phyloP scores from a whole-genome alignment of 2,113 vertebrate species.

The Bothrops jararaca region DNA sequence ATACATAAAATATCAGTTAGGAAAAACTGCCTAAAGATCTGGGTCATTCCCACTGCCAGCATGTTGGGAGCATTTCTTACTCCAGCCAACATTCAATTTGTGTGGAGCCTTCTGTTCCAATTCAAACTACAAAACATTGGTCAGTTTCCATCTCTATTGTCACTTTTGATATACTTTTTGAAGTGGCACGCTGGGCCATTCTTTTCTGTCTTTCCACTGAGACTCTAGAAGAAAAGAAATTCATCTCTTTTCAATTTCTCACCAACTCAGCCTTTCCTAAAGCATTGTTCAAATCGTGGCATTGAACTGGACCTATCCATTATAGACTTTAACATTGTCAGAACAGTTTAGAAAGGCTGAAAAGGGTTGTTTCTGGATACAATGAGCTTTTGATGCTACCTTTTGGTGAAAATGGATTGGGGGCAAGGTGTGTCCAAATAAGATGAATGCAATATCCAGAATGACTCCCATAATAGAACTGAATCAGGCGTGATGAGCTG shows the following conservation, averaged over 20 bases:
- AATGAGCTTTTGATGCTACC: not conserved
- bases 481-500: not conserved
- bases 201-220: not conserved
- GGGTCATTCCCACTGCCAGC: not conserved
- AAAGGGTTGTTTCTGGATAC: not conserved
- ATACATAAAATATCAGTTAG: not conserved
- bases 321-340: not conserved
- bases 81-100: not conserved
- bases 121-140: not conserved
- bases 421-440: not conserved
- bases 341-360: not conserved
- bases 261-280: not conserved
- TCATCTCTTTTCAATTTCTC: not conserved
- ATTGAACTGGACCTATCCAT: not conserved
- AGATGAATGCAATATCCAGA: not conserved
- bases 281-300: not conserved
- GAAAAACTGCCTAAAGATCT: not conserved
- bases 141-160: not conserved
- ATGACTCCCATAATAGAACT: not conserved
- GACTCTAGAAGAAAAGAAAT: not conserved
- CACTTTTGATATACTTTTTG: not conserved
- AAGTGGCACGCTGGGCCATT: not conserved
- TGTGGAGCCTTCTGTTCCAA: not conserved
- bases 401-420: not conserved
- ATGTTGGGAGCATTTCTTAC: not conserved